Percentiles rank a stretch among this genome's conserved stretches.
phyloP scores from a whole-genome alignment of 1,140 invertebrate species.

The Paramacrobiotus metropolitanus region DNA sequence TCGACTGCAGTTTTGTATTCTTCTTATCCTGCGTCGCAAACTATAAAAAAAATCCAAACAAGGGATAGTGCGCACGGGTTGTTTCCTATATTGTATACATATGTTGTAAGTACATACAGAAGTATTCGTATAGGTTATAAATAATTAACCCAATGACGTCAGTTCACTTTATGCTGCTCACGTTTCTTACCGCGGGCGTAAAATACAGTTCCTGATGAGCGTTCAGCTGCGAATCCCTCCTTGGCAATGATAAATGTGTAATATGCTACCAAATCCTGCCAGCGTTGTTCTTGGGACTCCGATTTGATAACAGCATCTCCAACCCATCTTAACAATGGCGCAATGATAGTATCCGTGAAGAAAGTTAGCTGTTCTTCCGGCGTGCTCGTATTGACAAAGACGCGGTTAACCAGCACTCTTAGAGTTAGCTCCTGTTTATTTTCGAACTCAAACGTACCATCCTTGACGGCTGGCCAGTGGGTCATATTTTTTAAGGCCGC shows the following conservation, averaged over 20 bases:
- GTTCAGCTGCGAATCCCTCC: not conserved
- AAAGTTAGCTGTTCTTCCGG: not conserved
- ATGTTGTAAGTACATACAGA: no score
- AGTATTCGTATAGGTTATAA: no score
- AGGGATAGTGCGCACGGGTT: no score
- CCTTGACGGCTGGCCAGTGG: not conserved
- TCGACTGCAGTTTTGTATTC: no score
- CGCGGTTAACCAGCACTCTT: not conserved
- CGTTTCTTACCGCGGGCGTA: not conserved
- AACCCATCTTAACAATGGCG: not conserved
- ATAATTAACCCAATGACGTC: no score
- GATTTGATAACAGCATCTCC: not conserved
- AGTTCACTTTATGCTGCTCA: no score
- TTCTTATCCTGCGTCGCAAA: no score
- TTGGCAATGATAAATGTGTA: not conserved
- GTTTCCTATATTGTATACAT: no score
- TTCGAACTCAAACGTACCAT: not conserved
- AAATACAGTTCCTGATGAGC: not conserved
- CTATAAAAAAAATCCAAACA: no score
- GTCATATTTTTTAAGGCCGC: not conserved
- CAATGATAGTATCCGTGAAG: constrained; percentile 2
- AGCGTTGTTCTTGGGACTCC: not conserved
- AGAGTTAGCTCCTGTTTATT: not conserved
- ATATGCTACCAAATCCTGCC: not conserved
- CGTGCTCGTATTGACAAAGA: not conserved